These are phyloP conservation scores for Eustalomyia histrio DNA, from an alignment of 2,888 invertebrate genomes.

Conservation along the genomic window DNA sequence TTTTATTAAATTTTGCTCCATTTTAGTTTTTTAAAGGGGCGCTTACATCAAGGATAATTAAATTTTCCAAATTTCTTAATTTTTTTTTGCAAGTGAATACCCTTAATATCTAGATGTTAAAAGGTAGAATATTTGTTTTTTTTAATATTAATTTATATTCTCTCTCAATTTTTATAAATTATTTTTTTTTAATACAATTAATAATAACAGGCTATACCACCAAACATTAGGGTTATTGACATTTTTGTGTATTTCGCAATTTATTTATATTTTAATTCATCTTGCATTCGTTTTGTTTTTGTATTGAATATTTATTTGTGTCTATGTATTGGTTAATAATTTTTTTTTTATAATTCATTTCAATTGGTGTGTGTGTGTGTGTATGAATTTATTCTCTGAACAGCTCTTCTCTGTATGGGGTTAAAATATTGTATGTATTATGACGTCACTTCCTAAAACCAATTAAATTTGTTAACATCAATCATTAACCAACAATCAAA, in stretches of 20 bases:
- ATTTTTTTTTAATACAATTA: slow-evolving; percentile 11
- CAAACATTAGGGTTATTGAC: slow-evolving; percentile 63
- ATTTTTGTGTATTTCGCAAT: slow-evolving; percentile 62
- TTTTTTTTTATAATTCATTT: too few species aligned
- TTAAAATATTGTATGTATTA: neutral
- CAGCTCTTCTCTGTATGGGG: neutral
- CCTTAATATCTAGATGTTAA: slow-evolving; percentile 54
- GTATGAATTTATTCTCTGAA: neutral
- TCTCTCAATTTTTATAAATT: neutral
- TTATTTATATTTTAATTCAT: slow-evolving; percentile 62
- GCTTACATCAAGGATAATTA: too few species aligned
- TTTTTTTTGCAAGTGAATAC: too few species aligned
- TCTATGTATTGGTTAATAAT: slow-evolving; percentile 7
- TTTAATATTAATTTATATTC: slow-evolving; percentile 17
- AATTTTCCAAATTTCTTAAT: too few species aligned
- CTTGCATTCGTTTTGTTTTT: slow-evolving; percentile 44
- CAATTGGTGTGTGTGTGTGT: neutral
- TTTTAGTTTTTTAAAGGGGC: too few species aligned
- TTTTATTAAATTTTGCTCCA: too few species aligned
- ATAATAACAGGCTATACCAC: slow-evolving; percentile 34
- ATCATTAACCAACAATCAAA: slow-evolving; percentile 43
- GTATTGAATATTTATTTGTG: slow-evolving; percentile 30
- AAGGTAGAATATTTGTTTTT: slow-evolving; percentile 23
- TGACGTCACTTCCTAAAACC: slow-evolving; percentile 65
- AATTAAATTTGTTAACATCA: slow-evolving; percentile 62